phyloP scores from a whole-genome alignment of 2,888 invertebrate species.

The Pasiphila rectangulata region DNA sequence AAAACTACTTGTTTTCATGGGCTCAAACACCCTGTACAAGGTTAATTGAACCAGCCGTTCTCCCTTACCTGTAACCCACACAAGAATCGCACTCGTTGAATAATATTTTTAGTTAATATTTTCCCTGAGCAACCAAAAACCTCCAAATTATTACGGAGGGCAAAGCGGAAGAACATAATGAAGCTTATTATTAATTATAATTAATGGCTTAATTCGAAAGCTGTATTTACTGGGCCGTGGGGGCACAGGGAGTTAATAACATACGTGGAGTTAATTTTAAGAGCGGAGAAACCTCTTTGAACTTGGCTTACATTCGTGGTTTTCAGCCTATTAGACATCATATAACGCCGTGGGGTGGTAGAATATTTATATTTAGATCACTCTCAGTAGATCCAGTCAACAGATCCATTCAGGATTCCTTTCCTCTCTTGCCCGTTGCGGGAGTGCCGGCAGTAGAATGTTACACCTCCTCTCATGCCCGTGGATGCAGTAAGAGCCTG shows the following conservation, averaged over 20 bases:
- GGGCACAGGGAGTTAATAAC: background rate
- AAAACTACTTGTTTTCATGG: too few relatives aligned
- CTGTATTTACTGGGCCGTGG: slow-evolving; percentile 9
- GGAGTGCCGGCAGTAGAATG: too few relatives aligned
- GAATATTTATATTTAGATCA: background rate
- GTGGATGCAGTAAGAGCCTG: too few relatives aligned
- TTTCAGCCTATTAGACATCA: too few relatives aligned
- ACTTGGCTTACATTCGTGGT: too few relatives aligned
- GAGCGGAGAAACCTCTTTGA: background rate
- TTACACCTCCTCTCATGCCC: too few relatives aligned
- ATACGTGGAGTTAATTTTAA: background rate
- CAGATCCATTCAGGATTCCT: too few relatives aligned
- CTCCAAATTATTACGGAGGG: slow-evolving; percentile 22
- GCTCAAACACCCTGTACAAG: background rate
- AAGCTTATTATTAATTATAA: slow-evolving; percentile 35
- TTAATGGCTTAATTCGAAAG: slow-evolving; percentile 13
- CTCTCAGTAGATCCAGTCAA: too few relatives aligned
- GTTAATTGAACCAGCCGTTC: slow-evolving; percentile 4
- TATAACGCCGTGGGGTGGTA: background rate
- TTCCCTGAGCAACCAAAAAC: slow-evolving; percentile 23
- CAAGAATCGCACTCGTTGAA: slow-evolving; percentile 28
- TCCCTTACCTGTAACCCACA: slow-evolving; percentile 1
- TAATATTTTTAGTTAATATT: too few relatives aligned
- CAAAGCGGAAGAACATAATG: slow-evolving; percentile 54
- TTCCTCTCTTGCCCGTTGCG: too few relatives aligned